These are phyloP conservation scores for Bombus fervidus DNA, from an alignment of 1,140 invertebrate species.

Conservation along the genomic window DNA sequence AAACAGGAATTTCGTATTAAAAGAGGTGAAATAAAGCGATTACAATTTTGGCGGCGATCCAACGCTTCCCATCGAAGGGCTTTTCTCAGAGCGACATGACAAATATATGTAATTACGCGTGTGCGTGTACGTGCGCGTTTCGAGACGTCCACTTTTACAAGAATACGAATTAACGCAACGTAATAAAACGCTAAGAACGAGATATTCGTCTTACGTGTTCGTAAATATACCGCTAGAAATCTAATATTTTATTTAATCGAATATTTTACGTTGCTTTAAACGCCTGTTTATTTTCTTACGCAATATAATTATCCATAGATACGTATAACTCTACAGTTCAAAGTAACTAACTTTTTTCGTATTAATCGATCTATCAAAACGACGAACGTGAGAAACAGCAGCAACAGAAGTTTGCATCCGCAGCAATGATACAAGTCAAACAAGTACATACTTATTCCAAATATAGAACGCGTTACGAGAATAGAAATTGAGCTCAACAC, in stretches of 20 bases:
- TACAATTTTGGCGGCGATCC: constrained; percentile 14
- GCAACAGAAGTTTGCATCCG: not conserved
- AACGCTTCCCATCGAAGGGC: constrained; percentile 19
- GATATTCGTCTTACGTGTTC: not conserved
- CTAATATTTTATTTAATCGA: not conserved
- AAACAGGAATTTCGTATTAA: not conserved
- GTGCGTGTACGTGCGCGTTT: not conserved
- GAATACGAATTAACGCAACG: not conserved
- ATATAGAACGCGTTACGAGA: constrained; percentile 18
- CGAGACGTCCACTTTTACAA: not conserved
- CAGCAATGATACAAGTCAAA: constrained; percentile 1
- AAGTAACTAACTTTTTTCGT: not conserved
- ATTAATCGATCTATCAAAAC: no score
- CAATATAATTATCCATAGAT: not conserved
- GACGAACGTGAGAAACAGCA: not conserved
- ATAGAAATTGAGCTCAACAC: constrained; percentile 32
- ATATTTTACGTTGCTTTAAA: no score
- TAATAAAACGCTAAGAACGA: not conserved
- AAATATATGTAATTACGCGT: not conserved
- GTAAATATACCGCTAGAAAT: not conserved
- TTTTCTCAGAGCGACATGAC: not conserved
- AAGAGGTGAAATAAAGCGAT: constrained; percentile 28
- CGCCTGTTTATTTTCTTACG: not conserved
- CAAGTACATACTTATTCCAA: constrained; percentile 18
- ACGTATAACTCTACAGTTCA: not conserved